A percentile compares a stretch with the other conserved stretches of the same genome.
phyloP scores from a whole-genome alignment of 2,797 vertebrate species.

The Phataginus tricuspis region DNA sequence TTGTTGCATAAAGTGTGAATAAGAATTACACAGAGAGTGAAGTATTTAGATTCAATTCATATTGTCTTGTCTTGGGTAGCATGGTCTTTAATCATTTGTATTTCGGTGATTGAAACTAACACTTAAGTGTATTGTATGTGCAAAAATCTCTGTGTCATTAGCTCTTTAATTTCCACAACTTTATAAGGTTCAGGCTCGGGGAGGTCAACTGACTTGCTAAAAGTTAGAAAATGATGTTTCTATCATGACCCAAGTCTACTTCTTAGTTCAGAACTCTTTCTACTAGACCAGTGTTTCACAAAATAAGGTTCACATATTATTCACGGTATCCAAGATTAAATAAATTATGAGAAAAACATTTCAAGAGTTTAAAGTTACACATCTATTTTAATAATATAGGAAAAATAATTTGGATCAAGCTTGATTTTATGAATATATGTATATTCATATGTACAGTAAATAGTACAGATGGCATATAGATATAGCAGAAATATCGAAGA shows the following conservation, averaged over 20 bases:
- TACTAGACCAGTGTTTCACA: background rate
- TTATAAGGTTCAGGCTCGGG: background rate
- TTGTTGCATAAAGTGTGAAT: background rate
- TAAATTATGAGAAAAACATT: background rate
- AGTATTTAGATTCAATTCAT: background rate
- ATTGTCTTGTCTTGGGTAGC: background rate
- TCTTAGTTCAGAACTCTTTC: background rate
- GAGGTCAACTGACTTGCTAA: background rate
- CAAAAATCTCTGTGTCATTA: background rate
- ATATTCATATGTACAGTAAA: background rate
- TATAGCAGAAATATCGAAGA: background rate
- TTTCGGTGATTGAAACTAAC: background rate
- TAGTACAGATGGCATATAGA: background rate
- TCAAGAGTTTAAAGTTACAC: background rate
- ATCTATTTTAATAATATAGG: background rate
- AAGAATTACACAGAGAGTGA: background rate
- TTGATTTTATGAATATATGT: background rate
- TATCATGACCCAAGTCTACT: background rate
- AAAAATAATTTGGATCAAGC: constrained; percentile 35
- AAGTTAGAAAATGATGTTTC: background rate
- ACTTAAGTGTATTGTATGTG: background rate
- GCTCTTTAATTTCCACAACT: constrained; percentile 8
- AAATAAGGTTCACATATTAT: background rate
- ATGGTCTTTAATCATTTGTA: constrained; percentile 13
- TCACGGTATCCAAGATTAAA: background rate